Conservation (phyloP, 2,113 vertebrate genomes). For the Amazona guildingii region DNA sequence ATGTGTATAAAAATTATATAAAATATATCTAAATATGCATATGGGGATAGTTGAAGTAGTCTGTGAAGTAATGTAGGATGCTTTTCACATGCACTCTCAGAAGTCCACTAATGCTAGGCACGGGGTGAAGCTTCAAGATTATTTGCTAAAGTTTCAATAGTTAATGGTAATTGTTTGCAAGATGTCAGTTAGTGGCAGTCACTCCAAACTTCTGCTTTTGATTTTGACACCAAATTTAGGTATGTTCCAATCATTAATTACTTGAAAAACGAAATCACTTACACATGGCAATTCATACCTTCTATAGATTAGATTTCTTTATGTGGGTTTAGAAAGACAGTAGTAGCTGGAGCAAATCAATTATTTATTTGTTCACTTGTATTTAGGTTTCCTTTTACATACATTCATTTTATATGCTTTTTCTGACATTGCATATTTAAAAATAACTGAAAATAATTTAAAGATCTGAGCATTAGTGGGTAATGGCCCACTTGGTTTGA, state of each 20-base stretch:
- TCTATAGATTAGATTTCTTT: constrained; percentile 51
- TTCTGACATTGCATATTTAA: constrained; percentile 78
- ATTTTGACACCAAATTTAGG: constrained; percentile 64
- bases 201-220: constrained; percentile 63
- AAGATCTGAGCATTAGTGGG: constrained; percentile 68
- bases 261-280: constrained; percentile 65
- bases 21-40: constrained; percentile 76
- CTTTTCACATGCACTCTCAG: constrained; percentile 59
- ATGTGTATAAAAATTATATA: constrained; percentile 77
- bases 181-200: constrained; percentile 45
- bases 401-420: constrained; percentile 85
- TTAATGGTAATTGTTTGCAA: constrained; percentile 37
- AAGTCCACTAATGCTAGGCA: constrained; percentile 57
- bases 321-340: constrained; percentile 60
- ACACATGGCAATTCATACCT: constrained; percentile 61
- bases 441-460: constrained; percentile 81
- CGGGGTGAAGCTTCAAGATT: constrained; percentile 36
- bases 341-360: constrained; percentile 71
- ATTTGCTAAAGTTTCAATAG: constrained; percentile 46
- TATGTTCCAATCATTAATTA: constrained; percentile 69
- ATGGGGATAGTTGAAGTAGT: constrained; percentile 70
- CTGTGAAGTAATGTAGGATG: constrained; percentile 70
- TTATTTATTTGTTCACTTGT: constrained; percentile 80
- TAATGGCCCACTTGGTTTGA: constrained; percentile 75
- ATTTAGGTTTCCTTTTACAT: constrained; percentile 76